Conservation (phyloP, 2,113 vertebrate species). For the Fulmarus glacialis region DNA sequence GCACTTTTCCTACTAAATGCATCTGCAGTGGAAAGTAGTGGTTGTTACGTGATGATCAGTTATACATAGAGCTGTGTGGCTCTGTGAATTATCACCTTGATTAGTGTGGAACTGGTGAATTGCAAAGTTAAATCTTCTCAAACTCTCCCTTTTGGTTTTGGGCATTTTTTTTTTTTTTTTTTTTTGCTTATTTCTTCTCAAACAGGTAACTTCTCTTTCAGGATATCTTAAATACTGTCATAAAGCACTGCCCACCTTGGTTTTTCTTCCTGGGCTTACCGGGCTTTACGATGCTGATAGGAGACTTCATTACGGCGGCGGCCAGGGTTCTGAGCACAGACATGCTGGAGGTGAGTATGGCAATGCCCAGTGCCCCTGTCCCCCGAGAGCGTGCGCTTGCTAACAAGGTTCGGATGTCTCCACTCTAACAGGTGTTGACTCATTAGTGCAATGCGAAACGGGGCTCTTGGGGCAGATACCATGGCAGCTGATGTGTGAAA, state of each 20-base stretch:
- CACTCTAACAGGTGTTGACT: constrained; percentile 70
- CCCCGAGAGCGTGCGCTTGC: neutral
- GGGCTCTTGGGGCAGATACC: constrained; percentile 57
- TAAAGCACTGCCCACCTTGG: constrained; percentile 89
- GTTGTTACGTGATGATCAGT: fast-evolving
- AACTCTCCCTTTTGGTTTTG: neutral
- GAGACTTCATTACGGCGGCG: constrained; percentile 90
- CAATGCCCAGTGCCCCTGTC: constrained; percentile 29
- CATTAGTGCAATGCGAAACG: constrained; percentile 59
- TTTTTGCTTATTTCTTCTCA: neutral
- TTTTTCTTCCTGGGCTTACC: constrained; percentile 96
- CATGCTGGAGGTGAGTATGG: constrained; percentile 82
- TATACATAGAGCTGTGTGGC: neutral
- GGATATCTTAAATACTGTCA: constrained; percentile 92
- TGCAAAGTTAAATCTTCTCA: neutral
- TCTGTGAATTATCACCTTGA: neutral
- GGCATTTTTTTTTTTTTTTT: neutral
- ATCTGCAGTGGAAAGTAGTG: fast-evolving
- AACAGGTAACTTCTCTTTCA: constrained; percentile 44
- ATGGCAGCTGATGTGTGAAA: constrained; percentile 72
- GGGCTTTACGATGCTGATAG: constrained; percentile 92
- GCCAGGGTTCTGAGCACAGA: constrained; percentile 84
- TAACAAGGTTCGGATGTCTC: constrained; percentile 72
- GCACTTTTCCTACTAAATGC: neutral
- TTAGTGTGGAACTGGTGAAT: neutral